phyloP scores from a whole-genome alignment of 2,888 invertebrate species.

The Scelioninae gen. 2 region DNA sequence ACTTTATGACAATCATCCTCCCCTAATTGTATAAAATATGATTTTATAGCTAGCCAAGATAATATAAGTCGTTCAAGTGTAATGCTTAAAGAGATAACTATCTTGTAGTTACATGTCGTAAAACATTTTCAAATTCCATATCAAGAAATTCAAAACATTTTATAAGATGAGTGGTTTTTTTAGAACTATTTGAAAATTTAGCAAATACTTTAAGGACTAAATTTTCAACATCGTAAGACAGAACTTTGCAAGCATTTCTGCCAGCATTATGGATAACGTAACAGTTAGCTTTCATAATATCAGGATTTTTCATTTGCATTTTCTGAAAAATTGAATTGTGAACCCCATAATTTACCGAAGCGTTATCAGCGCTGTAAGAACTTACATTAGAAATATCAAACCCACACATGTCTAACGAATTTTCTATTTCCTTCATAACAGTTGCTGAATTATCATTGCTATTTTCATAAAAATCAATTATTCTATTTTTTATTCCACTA shows the following conservation, averaged over 20 bases:
- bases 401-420: neutral
- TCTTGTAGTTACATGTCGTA: no score
- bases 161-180: no score
- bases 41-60: no score
- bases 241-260: slow-evolving; percentile 59
- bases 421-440: neutral
- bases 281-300: no score
- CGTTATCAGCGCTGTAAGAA: slow-evolving; percentile 49
- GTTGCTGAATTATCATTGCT: slow-evolving; percentile 12
- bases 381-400: neutral
- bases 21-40: no score
- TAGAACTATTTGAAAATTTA: no score
- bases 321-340: slow-evolving; percentile 51
- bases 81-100: no score
- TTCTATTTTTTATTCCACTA: slow-evolving; percentile 24
- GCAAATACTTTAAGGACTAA: slow-evolving; percentile 62
- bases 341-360: slow-evolving; percentile 49
- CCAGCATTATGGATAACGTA: slow-evolving; percentile 61
- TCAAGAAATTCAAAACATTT: no score
- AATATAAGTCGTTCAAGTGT: no score
- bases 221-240: slow-evolving; percentile 63
- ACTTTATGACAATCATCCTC: no score
- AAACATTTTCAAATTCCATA: no score
- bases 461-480: slow-evolving; percentile 38
- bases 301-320: no score